Evolutionary conservation across 2,888 invertebrate genomes (phyloP).

Genomic region (Diaprepes abbreviatus): DNA sequence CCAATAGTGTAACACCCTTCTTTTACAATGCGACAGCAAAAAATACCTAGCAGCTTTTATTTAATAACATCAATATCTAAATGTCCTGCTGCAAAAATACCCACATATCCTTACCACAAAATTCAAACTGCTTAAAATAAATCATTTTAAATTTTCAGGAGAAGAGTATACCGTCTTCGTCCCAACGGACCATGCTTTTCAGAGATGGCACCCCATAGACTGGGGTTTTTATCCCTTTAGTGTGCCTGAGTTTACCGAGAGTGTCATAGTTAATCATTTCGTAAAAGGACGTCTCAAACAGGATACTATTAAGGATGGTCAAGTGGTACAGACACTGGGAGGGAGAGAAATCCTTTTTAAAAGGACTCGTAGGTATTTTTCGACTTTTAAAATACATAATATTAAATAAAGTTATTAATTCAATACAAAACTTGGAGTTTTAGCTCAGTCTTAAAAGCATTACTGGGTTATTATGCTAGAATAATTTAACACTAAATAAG

Average conservation of each 20-base stretch:
- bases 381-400: constrained; percentile 12
- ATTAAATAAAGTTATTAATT: too few relatives aligned
- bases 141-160: constrained; percentile 61
- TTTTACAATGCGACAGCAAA: too few relatives aligned
- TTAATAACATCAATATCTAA: neutral
- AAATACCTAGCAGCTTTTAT: too few relatives aligned
- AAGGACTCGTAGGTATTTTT: constrained; percentile 70
- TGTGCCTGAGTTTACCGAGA: constrained; percentile 76
- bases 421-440: too few relatives aligned
- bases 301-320: constrained; percentile 71
- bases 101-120: constrained; percentile 8
- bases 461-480: too few relatives aligned
- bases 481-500: too few relatives aligned
- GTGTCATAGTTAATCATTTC: constrained; percentile 74
- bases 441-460: too few relatives aligned
- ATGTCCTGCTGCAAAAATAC: neutral
- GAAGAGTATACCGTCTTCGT: constrained; percentile 75
- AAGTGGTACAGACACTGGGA: constrained; percentile 72
- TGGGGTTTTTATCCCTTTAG: constrained; percentile 80
- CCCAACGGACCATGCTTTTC: constrained; percentile 77
- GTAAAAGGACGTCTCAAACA: constrained; percentile 72
- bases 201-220: constrained; percentile 78
- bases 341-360: constrained; percentile 72
- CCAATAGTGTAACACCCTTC: too few relatives aligned
- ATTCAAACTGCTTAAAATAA: constrained; percentile 13